Percentiles rank a stretch among this genome's conserved stretches.
Conservation (phyloP, 2,797 vertebrate genomes). For the Bradypodion pumilum region DNA sequence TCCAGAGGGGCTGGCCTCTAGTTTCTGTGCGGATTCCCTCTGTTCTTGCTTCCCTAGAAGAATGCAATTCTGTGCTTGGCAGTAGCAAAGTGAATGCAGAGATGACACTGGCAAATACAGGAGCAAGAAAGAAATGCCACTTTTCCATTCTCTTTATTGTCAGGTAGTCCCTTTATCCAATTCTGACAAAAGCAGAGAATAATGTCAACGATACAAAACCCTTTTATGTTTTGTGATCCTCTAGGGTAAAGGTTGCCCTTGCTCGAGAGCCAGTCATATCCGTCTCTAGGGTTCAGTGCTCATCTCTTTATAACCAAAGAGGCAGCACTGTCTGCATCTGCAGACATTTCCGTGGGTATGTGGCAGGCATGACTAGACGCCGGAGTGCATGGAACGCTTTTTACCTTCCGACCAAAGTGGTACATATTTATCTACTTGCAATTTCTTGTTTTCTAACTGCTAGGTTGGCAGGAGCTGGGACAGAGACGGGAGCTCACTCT, state of each 20-base stretch:
- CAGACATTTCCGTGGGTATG: no score
- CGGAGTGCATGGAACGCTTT: no score
- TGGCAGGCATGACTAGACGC: no score
- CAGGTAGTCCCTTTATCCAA: not conserved
- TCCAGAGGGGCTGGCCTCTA: not conserved
- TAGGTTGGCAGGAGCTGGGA: no score
- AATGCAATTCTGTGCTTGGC: not conserved
- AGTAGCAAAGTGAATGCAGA: not conserved
- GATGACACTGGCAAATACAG: not conserved
- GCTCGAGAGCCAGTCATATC: no score
- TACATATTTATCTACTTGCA: no score
- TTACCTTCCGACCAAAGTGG: no score
- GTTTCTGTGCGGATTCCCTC: not conserved
- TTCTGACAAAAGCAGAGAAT: not conserved
- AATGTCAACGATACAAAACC: not conserved
- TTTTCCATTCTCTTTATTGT: not conserved
- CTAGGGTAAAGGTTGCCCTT: not conserved
- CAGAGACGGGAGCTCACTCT: no score
- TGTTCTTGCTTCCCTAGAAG: not conserved
- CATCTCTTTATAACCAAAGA: no score
- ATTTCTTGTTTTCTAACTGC: no score
- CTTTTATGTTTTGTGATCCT: not conserved
- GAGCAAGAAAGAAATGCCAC: not conserved
- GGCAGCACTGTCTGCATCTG: no score
- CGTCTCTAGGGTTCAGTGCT: no score